Base-by-base conservation (phyloP, 2,888 invertebrate genomes). In the Cistogaster globosa region DNA sequence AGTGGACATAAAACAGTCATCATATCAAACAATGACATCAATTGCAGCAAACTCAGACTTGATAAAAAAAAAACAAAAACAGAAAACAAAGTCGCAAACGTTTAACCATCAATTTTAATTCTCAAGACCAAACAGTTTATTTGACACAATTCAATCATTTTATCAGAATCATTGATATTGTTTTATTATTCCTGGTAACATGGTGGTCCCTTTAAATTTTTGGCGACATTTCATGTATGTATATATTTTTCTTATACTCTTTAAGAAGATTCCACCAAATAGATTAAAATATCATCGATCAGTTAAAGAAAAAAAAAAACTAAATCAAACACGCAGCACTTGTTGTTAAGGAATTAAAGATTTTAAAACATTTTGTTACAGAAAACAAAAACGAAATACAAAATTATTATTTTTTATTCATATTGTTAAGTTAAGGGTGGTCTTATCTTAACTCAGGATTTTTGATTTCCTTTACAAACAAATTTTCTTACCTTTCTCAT, bases 71-170 rank as follows among this genome's bases (percentile, higher is more conserved):
- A 45, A 63, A 36, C 32, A 32, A 32, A 0, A 32, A 32, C 32
- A 32, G 7, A 32, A 32, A 45, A 38, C 48, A 68, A 58, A 20
- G 7, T 48, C 36, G 32, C 8, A 74, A 72, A 63, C 45, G 4
- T 53, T 38, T 42, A 65, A 36, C 20, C 72, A 84, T 77, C 81
- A 84, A 85, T 85, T 85, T 79, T n/a, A 85, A 82, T 51, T 20
- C 42, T 58, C 38, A 51, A 53, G 65, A 62, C 51, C 38, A 48
- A 74, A 76, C 76, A 72, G 67, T 71, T 67, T 72, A 84, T 81
- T 84, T 82, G 85, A 85, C 85, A 85, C 85, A 85, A 85, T 85
- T 85, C 85, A 85, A 85, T 85, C 82, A 85, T 69, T 74, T 68
- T 65, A 45, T 62, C 62, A 67, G 58, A 71, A 78, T 65, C 77